Evolutionary conservation across 1,140 invertebrate genomes (phyloP).

Genomic region (Caenorhabditis tropicalis): DNA sequence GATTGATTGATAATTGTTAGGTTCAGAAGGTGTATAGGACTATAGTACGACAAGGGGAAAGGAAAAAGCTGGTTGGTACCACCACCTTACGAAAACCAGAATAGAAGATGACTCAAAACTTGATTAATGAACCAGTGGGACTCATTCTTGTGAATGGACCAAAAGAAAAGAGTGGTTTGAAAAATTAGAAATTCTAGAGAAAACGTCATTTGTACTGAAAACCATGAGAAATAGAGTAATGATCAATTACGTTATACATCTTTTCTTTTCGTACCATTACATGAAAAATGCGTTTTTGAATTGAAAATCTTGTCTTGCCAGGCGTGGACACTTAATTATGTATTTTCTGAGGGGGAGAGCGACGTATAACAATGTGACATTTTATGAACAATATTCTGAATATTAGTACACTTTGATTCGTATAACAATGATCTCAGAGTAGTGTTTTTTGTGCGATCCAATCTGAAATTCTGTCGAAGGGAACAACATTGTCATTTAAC

Average conservation of each 20-base stretch:
- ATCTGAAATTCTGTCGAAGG: neutral
- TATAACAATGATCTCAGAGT: neutral
- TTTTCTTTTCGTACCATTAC: neutral
- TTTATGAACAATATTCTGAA: neutral
- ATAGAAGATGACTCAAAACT: neutral
- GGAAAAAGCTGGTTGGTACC: neutral
- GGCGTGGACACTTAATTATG: neutral
- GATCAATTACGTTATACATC: neutral
- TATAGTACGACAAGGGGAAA: neutral
- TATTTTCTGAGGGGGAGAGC: neutral
- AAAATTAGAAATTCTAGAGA: neutral
- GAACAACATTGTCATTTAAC: neutral
- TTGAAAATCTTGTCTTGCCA: neutral
- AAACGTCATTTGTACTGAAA: neutral
- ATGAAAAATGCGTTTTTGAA: neutral
- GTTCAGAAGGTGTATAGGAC: neutral
- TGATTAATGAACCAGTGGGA: neutral
- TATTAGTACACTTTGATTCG: neutral
- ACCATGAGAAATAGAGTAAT: neutral
- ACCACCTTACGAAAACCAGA: neutral
- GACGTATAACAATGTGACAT: neutral
- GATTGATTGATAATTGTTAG: constrained; percentile 11
- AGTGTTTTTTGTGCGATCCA: neutral
- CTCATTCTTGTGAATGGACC: neutral
- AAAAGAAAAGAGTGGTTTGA: neutral